Evolutionary conservation across 2,113 vertebrate genomes (phyloP), one percentile per base, ranked within the genome.

Genomic region (Ctenodactylus gundi): DNA sequence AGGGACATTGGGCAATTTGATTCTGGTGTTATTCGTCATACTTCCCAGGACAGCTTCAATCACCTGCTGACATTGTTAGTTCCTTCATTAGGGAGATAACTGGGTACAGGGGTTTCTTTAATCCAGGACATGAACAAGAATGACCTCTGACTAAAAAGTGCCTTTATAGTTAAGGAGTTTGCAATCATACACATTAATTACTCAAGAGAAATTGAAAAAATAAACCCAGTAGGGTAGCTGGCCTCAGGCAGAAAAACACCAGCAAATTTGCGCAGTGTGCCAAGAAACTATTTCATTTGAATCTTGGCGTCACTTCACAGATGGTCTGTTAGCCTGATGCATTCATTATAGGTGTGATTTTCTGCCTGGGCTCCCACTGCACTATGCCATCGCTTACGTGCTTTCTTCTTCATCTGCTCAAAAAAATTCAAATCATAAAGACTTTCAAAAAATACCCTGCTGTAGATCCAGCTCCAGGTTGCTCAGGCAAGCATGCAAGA

Each of bases 341-440:
- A 49, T 88, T 85, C 72, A 85, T 96, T 88, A 94, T 51, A 88
- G 62, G 72, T 81, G 77, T 88, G 82, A 94, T 64, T 94, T 85
- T 62, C 77, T 51, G 31, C 49, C n/a, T 49, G 77, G 44, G 46
- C 21, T 72, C n/a, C 72, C 65, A 78, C 3, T 80, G 49, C 41
- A 55, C 55, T 75, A 64, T 58, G 31, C 76, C 57, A 36, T 80
- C 44, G 21, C 64, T 94, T 88, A 68, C 53, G 13, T 31, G 31
- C 5, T 68, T 93, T 94, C 57, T 92, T 81, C 31, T 55, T 31
- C 12, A 53, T 29, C 11, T 4, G 18, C 11, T 53, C 76, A 18
- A 70, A 62, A 84, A 75, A 53, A 85, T 8, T 27, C 7, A 85
- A 65, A 27, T 7, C 9, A n/a, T 34, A 64, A 58, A 93, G 46